Evolutionary conservation across 2,888 invertebrate species (phyloP), one percentile per base, ranked within the genome.

Genomic region (Brenthis hecate): DNA sequence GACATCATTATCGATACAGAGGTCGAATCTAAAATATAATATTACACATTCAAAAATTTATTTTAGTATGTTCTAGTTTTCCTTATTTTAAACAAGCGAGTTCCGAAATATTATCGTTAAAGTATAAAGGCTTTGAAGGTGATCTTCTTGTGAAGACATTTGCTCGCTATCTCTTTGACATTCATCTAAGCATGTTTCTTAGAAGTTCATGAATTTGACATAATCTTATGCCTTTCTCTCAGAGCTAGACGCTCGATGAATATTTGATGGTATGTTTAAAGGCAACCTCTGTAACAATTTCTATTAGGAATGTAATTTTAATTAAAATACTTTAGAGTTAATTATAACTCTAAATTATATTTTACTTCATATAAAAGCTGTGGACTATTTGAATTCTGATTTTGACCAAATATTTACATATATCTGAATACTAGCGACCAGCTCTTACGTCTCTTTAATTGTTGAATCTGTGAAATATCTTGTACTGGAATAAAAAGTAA

Each of bases 121-220:
- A 64, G 63, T 68, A 65, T 56, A 58, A 62, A 71, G 65, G 56
- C 68, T 71, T 71, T 68, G 71, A 71, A 68, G 68, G 68, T 68
- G 58, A 71, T 65, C 63, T 63, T 63, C 71, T 66, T 85, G 56
- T 58, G 71, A 72, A 61, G 64, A 70, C 64, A 68, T 66, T 66
- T 55, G 62, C 69, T 73, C 58, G 58, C 69, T 73, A 71, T 70
- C 73, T 73, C 70, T 73, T 73, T 73, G 73, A 73, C 73, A 73
- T 72, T 69, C 73, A 72, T 72, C 63, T 71, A 69, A 73, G 72
- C 70, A 73, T 71, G 69, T 71, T 57, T 68, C 65, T 69, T 60
- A 70, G 66, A 54, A 71, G 73, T 74, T 74, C 74, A 69, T 72
- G 68, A 70, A 72, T 72, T 67, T 67, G 66, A 70, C 70, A 73